Percentiles rank a stretch among this genome's conserved stretches.
phyloP scores from a whole-genome alignment of 1,140 invertebrate species.

The Sminthurinus signatus region DNA sequence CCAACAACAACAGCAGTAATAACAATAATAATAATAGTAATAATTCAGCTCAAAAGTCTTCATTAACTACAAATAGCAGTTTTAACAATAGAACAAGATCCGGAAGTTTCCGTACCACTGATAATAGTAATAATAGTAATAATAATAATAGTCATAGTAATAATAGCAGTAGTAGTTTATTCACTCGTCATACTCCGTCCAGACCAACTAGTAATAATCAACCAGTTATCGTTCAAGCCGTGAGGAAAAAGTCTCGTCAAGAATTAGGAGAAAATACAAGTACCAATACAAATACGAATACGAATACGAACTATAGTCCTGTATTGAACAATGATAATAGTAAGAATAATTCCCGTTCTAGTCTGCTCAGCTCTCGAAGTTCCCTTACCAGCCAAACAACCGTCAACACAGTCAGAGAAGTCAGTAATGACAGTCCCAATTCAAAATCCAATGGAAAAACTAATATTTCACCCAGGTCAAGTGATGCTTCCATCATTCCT shows the following conservation, averaged over 20 bases:
- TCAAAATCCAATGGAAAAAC: slow-evolving; percentile 40
- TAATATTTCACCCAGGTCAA: slow-evolving; percentile 36
- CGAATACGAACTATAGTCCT: not conserved
- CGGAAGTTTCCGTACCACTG: not conserved
- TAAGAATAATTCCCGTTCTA: slow-evolving; percentile 57
- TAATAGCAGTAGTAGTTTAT: slow-evolving; percentile 11
- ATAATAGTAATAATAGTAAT: not conserved
- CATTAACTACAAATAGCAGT: too few relatives aligned
- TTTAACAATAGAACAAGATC: not conserved
- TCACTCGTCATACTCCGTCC: not conserved
- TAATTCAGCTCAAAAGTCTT: too few relatives aligned
- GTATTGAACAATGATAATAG: slow-evolving; percentile 46
- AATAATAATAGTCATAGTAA: slow-evolving; percentile 4
- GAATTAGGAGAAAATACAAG: too few relatives aligned
- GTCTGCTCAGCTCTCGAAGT: slow-evolving; percentile 68
- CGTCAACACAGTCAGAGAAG: slow-evolving; percentile 65
- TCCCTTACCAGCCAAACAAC: slow-evolving; percentile 74
- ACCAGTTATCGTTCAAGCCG: slow-evolving; percentile 19
- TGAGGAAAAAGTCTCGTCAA: slow-evolving; percentile 20
- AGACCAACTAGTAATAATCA: not conserved
- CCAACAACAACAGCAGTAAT: not conserved
- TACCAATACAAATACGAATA: not conserved
- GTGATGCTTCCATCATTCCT: not conserved
- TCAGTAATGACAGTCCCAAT: slow-evolving; percentile 46
- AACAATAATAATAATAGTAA: slow-evolving; percentile 16